phyloP scores from a whole-genome alignment of 2,888 invertebrate species.

The Nemapogon koenigi region DNA sequence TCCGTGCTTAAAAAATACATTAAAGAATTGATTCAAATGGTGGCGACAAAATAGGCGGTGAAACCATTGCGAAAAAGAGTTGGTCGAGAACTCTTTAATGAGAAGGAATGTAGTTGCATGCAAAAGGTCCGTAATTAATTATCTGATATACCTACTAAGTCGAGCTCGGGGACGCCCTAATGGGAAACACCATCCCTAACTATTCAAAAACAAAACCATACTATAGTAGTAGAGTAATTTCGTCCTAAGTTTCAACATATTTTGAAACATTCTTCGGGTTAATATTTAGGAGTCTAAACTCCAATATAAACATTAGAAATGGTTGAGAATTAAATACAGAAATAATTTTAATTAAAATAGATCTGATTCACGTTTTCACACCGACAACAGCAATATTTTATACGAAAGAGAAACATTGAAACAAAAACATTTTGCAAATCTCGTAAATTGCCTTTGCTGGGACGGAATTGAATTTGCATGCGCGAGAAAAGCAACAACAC shows the following conservation, averaged over 20 bases:
- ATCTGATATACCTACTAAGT: slow-evolving; percentile 24
- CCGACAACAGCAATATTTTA: too few relatives aligned
- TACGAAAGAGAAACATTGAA: slow-evolving; percentile 17
- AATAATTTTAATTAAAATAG: too few relatives aligned
- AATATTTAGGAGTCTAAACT: too few relatives aligned
- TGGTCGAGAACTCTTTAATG: slow-evolving; percentile 26
- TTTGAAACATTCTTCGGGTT: too few relatives aligned
- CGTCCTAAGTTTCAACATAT: too few relatives aligned
- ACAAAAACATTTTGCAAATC: slow-evolving; percentile 29
- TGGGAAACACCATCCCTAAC: slow-evolving; percentile 23
- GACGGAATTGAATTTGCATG: slow-evolving; percentile 38
- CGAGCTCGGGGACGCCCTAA: slow-evolving; percentile 18
- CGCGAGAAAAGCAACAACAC: slow-evolving; percentile 27
- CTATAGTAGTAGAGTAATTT: slow-evolving; percentile 22
- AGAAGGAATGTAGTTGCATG: slow-evolving; percentile 27
- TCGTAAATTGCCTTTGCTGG: slow-evolving; percentile 35
- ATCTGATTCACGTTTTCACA: too few relatives aligned
- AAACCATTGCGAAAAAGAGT: slow-evolving; percentile 23
- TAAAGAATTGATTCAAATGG: slow-evolving; percentile 2
- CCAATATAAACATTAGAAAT: too few relatives aligned
- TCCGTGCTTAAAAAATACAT: slow-evolving; percentile 1
- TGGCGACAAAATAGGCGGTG: slow-evolving; percentile 21
- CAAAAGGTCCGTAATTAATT: slow-evolving; percentile 25
- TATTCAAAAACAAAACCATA: slow-evolving; percentile 25
- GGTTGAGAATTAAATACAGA: too few relatives aligned